Evolutionary conservation across 2,113 vertebrate genomes (phyloP), one percentile per base, ranked within the genome.

Genomic region (Tichodroma muraria): DNA sequence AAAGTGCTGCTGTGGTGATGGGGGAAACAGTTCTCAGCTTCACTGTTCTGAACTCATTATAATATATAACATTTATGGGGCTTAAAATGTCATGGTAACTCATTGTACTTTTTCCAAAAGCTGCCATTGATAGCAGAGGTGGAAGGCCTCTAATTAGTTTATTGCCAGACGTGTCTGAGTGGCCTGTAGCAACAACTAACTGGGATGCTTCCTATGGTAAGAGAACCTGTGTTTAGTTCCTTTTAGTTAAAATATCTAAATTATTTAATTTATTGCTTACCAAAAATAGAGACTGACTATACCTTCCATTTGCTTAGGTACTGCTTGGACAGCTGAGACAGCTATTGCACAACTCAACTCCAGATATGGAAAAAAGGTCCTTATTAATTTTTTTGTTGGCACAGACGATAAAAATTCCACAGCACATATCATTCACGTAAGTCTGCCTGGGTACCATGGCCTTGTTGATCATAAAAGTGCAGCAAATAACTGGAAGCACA

Each of bases 371-470:
- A 99, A 98, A 95, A 98, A 98, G 60, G 98, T 99, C 83, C 96
- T 99, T 47, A 98, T 99, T 71, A 99, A 98, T 90, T 98, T 99
- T 95, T 99, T 98, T 90, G 97, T 99, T 37, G 98, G 98, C 94
- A 99, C 98, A 4, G 99, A 99, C 50, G 99, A 99, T 89, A 98
- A 98, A 91, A 98, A 99, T 95, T 99, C 99, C 91, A 97, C 97
- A 61, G 97, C 98, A 16, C 97, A 99, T 57, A 98, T 99, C 94
- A 99, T 99, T 97, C 99, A 99, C 69, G 99, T 99, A 98, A 97
- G 99, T 99, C 89, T 97, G 77, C 68, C 38, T 83, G 57, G n/a
- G 28, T 38, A 16, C 20, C 44, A 8, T 11, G 28, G 60, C 61
- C 54, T 63, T 50, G 56, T 19, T 80, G 47, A 28, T 78, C 69